These are phyloP conservation scores for Antitype chi DNA, from an alignment of 2,888 invertebrate genomes.

Conservation along the genomic window DNA sequence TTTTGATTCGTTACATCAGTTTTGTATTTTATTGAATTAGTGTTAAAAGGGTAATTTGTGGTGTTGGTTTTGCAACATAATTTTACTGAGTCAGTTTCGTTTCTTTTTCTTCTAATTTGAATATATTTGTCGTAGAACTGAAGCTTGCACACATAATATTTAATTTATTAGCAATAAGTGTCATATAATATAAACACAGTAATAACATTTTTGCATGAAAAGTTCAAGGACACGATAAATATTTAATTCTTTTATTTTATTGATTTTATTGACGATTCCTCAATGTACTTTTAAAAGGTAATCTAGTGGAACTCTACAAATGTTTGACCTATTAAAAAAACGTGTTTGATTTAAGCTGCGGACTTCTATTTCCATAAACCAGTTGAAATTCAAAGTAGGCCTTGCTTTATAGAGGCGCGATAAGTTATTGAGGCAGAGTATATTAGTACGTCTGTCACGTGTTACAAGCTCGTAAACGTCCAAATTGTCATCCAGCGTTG, in stretches of 20 bases:
- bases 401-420: constrained; percentile 20
- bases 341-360: constrained; percentile 13
- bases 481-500: constrained; percentile 50
- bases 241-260: constrained; percentile 13
- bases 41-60: constrained; percentile 17
- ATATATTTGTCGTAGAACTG: constrained; percentile 25
- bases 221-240: constrained; percentile 51
- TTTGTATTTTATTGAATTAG: neutral
- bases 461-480: constrained; percentile 56
- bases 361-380: constrained; percentile 34
- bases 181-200: constrained; percentile 36
- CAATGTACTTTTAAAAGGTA: constrained; percentile 11
- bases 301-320: constrained; percentile 9
- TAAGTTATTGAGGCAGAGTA: constrained; percentile 40
- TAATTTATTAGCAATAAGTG: constrained; percentile 57
- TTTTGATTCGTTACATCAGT: constrained; percentile 13
- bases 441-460: constrained; percentile 61
- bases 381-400: constrained; percentile 47
- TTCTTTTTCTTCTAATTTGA: constrained; percentile 23
- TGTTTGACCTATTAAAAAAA: constrained; percentile 28
- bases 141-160: constrained; percentile 27
- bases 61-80: constrained; percentile 20
- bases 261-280: constrained; percentile 9
- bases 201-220: constrained; percentile 29
- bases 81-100: constrained; percentile 20